Evolutionary conservation across 2,113 vertebrate species (phyloP).

Genomic region (Naja naja): DNA sequence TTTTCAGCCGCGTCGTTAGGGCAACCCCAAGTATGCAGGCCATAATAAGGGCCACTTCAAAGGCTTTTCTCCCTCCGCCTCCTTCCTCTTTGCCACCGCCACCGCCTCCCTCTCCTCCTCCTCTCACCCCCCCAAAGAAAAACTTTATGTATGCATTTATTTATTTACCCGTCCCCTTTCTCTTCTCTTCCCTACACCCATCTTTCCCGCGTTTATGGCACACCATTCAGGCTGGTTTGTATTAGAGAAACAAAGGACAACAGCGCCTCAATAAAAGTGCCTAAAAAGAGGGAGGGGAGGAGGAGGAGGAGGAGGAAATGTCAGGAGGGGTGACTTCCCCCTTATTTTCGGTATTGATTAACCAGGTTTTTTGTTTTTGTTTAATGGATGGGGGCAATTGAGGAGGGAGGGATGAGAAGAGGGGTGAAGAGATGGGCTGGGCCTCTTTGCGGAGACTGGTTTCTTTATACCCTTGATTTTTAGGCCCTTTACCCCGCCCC

Average conservation of each 20-base stretch:
- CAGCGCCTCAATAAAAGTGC: conserved; percentile 77
- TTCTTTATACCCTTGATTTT: not conserved
- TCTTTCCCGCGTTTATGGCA: conserved; percentile 88
- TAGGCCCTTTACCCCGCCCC: not conserved
- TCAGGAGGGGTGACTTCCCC: not conserved
- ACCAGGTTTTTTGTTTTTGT: not conserved
- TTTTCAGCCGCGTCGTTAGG: conserved; percentile 97
- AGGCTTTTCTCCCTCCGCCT: conserved; percentile 68
- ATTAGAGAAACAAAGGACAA: conserved; percentile 93
- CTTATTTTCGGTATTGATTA: not conserved
- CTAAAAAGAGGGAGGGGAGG: conserved; percentile 50
- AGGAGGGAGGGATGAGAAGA: not conserved
- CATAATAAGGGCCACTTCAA: conserved; percentile 99
- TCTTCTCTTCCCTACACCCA: not conserved
- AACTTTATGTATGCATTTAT: not conserved
- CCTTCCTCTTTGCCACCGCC: not conserved
- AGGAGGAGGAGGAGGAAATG: not conserved
- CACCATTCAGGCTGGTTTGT: conserved; percentile 90
- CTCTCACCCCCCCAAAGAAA: not conserved
- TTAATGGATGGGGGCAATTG: not conserved
- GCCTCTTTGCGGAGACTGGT: not conserved
- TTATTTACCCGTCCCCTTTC: not conserved
- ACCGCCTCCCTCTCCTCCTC: not conserved
- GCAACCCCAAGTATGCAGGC: conserved; percentile 97
- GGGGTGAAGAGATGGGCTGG: not conserved